Base-by-base conservation (phyloP, 2,113 vertebrate species). In the Callocephalon fimbriatum region DNA sequence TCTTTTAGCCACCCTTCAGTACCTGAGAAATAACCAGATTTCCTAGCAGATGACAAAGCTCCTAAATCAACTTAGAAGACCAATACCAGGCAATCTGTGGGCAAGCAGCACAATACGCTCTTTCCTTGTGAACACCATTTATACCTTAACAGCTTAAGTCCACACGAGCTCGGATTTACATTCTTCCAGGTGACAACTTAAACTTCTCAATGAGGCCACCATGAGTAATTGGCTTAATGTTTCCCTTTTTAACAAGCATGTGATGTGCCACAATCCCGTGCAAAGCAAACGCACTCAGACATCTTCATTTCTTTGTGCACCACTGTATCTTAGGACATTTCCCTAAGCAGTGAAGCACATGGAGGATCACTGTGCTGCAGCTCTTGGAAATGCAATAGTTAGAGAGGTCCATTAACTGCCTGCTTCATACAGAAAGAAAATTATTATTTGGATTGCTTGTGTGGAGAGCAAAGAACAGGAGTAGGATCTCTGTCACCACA, bases 311-410 rank as follows among this genome's bases (percentile, higher is more conserved):
- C 63, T 53, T 32, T n/a, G 14, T 14, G 18, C 66, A 47, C 37
- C 38, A 25, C 38, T 17, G 10, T 40, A 31, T 26, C 22, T 38
- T 10, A 40, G 29, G 56, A 53, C 31, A 27, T 16, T 42, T 76
- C 32, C 48, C 42, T 23, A 53, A 78, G 83, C 56, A 56, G 38
- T 6, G 51, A 48, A 78, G n/a, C 51, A 68, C 0, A 0, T 3
- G 31, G 22, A 76, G 21, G 17, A 45, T 70, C 45, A 37, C 12
- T 38, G 27, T 1, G 4, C 53, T 68, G 40, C 67, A 63, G 54
- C 17, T 38, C 91, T 48, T 47, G 47, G 76, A 56, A 92, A 56
- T 10, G 9, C 54, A 70, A 10, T 10, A 23, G 10, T 23, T 56
- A 51, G 29, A 76, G 54, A 86, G 18, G 26, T 54, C 63, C 74